Evolutionary conservation across 1,140 invertebrate genomes (phyloP), one percentile per base, ranked within the genome.

Genomic region (Epicauta chinensis): DNA sequence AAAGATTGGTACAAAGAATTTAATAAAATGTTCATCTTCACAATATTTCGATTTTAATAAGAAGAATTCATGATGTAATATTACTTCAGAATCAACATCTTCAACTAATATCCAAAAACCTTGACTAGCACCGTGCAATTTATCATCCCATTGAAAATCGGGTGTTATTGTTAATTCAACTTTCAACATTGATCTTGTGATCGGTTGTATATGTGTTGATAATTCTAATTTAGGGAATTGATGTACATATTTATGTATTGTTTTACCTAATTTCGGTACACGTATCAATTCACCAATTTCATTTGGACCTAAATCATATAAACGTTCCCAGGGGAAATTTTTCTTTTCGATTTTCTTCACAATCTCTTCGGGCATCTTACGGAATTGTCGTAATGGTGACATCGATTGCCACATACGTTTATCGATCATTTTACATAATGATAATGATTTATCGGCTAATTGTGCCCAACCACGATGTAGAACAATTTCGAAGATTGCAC

Each of bases 81-180:
- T 82, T 2, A 89, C 84, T 66, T 98, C 96, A 1, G 91, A 92
- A 74, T 98, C 95, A 1, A 98, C 95, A 72, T 98, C 97, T 71
- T 98, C 96, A 0, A 99, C 94, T 7, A 99, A 74, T 60, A 99
- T 97, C 97, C 97, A 99, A 74, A 99, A 99, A 0, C 91, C 94
- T 75, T 98, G 93, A 0, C 93, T 96, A 41, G 86, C 83, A 0
- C 94, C 94, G 69, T 98, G 95, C 16, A 96, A 75, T 70, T 97
- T 97, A 53, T 98, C 94, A 61, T 99, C 96, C 97, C 97, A 99
- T 65, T 97, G 91, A 72, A 99, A 99, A 73, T 99, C 96, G 0
- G 97, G 95, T 0, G 93, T 97, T n/a, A 99, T 94, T 0, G 94
- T 98, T 1, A 99, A 74, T 71, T 99, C 96, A 1, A 99, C 93